Conservation (phyloP, 92 coral and sea anemone species). For the Zoanthus sociatus region DNA sequence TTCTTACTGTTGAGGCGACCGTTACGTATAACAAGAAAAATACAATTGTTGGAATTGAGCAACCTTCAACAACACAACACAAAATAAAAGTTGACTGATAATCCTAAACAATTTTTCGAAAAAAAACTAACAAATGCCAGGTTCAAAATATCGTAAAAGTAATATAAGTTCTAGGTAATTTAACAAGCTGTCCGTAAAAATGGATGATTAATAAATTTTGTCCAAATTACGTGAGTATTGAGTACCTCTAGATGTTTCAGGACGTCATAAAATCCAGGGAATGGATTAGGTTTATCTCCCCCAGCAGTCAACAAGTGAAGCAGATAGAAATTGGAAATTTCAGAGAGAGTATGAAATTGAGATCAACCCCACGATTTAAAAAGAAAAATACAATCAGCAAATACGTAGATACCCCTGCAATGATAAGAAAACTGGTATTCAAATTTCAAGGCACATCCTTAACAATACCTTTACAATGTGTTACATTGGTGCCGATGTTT, state of each 20-base stretch:
- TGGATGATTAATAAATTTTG: slow-evolving; percentile 12
- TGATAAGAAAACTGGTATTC: too few relatives aligned
- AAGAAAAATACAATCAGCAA: too few relatives aligned
- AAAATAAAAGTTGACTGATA: slow-evolving; percentile 29
- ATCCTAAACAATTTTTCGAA: not conserved
- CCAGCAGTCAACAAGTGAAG: not conserved
- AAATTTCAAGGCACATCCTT: too few relatives aligned
- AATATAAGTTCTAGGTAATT: slow-evolving; percentile 16
- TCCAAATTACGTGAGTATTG: not conserved
- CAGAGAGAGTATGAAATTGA: too few relatives aligned
- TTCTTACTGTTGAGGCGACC: slow-evolving; percentile 49
- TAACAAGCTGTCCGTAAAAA: slow-evolving; percentile 45
- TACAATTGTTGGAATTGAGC: slow-evolving; percentile 35
- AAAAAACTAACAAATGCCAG: slow-evolving; percentile 3
- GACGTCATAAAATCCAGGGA: not conserved
- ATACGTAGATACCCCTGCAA: too few relatives aligned
- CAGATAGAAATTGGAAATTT: slow-evolving; percentile 24
- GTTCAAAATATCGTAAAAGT: not conserved
- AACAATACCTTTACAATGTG: too few relatives aligned
- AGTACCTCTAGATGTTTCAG: slow-evolving; percentile 14
- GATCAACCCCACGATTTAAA: too few relatives aligned
- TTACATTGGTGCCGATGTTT: too few relatives aligned
- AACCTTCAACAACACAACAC: slow-evolving; percentile 17
- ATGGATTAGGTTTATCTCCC: not conserved
- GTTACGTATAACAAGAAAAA: slow-evolving; percentile 51